Base-by-base conservation (phyloP, 2,113 vertebrate genomes). In the Lynx canadensis region DNA sequence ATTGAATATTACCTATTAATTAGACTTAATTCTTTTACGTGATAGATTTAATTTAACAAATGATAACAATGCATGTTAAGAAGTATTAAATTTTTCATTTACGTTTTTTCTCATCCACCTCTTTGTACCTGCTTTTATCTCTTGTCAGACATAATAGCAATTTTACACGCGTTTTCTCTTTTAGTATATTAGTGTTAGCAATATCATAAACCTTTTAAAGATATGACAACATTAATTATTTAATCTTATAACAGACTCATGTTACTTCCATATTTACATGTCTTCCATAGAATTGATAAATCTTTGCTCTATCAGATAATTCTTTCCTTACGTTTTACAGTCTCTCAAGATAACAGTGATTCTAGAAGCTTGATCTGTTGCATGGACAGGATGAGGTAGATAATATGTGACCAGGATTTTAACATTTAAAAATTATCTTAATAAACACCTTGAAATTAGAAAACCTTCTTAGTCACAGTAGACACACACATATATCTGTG, bases 1-100 rank as follows among this genome's bases (percentile, higher is more conserved):
- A 81, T 88, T 95, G 84, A 48, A 65, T 96, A 95, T 93, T 92
- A 96, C 60, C 63, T 89, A 94, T 81, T 98, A 96, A 92, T 93
- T 95, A 96, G 10, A 68, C 25, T 82, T 95, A 98, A 97, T 98
- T 97, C 84, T 92, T 96, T 97, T 92, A 88, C 66, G 41, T 63
- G 31, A 88, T 78, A 84, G 76, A 86, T 94, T 95, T 88, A 93
- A 95, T 87, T 87, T 91, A 96, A 79, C 31, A 95, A 69, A 31
- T 79, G 45, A 16, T 94, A 96, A 66, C 63, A 92, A 71, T 92
- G 36, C 41, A 12, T 96, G 60, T 66, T 92, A 84, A 84, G 55
- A 98, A 92, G 76, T 92, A 94, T 4, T 97, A 60, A 90, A n/a
- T 71, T 88, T 92, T 94, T 98, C 21, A 69, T 68, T 96, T 87